Evolutionary conservation across 2,113 vertebrate species (phyloP).

Genomic region (Melanostigma gelatinosum): DNA sequence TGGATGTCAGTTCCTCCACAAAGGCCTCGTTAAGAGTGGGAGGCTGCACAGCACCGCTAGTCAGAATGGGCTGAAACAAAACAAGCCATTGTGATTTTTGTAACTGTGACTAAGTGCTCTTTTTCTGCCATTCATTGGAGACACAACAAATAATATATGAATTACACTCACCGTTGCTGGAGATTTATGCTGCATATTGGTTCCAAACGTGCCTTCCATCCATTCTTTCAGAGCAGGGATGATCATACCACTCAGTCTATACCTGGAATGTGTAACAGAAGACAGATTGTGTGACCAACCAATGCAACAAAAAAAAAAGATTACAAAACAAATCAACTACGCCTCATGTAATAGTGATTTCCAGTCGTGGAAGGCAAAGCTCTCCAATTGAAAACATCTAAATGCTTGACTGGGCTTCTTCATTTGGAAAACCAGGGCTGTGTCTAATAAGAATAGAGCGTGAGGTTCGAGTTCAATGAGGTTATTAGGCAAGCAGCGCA

Average conservation of each 20-base stretch:
- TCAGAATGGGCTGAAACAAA: constrained; percentile 87
- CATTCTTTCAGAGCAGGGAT: constrained; percentile 95
- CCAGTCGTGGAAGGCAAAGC: not conserved
- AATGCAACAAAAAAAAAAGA: not conserved
- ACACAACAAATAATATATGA: constrained; percentile 12
- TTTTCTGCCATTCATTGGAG: constrained; percentile 5
- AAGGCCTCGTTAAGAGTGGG: constrained; percentile 91
- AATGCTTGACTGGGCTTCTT: constrained; percentile 35
- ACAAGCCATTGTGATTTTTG: constrained; percentile 42
- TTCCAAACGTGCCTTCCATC: constrained; percentile 92
- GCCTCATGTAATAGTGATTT: constrained; percentile 1
- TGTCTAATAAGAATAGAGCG: constrained; percentile 50
- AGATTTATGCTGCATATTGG: constrained; percentile 92
- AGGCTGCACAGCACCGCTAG: constrained; percentile 86
- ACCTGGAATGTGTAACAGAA: constrained; percentile 80
- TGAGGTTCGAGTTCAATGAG: constrained; percentile 36
- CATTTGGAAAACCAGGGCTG: constrained; percentile 40
- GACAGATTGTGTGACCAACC: not conserved
- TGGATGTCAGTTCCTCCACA: constrained; percentile 90
- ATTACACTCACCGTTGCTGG: constrained; percentile 89
- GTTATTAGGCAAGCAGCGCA: constrained; percentile 53
- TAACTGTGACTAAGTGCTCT: constrained; percentile 3
- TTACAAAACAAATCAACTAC: not conserved
- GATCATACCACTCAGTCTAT: constrained; percentile 92
- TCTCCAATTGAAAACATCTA: constrained; percentile 22